These are phyloP conservation scores for Mastomys natalensis DNA, from an alignment of 2,113 vertebrate genomes.

Conservation along the genomic window DNA sequence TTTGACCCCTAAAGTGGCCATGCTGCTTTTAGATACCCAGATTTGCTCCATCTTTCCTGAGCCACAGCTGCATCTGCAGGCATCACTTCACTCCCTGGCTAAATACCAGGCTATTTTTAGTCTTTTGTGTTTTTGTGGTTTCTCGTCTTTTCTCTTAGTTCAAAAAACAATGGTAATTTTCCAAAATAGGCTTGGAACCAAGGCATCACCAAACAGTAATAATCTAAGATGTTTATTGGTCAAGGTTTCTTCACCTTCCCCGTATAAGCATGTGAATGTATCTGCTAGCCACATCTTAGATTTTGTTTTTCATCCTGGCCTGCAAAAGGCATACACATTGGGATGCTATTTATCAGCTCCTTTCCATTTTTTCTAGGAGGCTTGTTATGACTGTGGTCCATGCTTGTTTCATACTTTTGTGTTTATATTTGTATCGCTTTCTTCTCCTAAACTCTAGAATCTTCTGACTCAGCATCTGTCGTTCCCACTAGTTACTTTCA, in stretches of 20 bases:
- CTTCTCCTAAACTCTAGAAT: neutral
- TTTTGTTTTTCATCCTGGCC: slow-evolving; percentile 36
- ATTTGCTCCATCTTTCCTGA: neutral
- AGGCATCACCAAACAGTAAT: slow-evolving; percentile 33
- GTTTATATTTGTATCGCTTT: slow-evolving; percentile 25
- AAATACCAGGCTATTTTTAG: slow-evolving; percentile 60
- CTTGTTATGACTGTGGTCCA: neutral
- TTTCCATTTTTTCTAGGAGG: neutral
- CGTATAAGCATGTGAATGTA: neutral
- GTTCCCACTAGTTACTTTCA: neutral
- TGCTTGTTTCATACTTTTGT: slow-evolving; percentile 3
- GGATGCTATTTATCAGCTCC: neutral
- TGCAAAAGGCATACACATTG: slow-evolving; percentile 4
- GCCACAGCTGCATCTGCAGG: neutral
- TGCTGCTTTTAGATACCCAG: neutral
- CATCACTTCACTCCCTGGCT: slow-evolving; percentile 21
- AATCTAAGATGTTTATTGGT: slow-evolving; percentile 36
- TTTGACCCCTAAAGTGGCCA: neutral
- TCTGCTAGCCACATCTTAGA: neutral
- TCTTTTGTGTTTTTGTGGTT: neutral
- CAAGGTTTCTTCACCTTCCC: neutral
- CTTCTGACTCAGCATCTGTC: neutral
- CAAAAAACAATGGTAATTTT: slow-evolving; percentile 38
- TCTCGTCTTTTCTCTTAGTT: slow-evolving; percentile 29
- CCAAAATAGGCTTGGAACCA: slow-evolving; percentile 36